Base-by-base conservation (phyloP, 2,113 vertebrate species). In the Verasper variegatus region DNA sequence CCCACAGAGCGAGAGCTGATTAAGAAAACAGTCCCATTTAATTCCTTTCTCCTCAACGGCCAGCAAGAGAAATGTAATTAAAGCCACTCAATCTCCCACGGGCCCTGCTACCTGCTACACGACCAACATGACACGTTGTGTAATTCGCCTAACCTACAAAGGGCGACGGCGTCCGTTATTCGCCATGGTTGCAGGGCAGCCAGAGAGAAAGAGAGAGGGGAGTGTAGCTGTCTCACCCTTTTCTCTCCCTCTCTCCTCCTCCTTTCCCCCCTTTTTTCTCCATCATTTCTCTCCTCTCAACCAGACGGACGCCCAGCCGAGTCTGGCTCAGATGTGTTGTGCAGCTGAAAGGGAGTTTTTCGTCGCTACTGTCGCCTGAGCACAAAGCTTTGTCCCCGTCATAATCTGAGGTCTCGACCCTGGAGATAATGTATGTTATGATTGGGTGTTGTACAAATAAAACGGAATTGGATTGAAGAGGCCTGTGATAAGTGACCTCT, bases 31-130 rank as follows among this genome's bases (percentile, higher is more conserved):
- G 89, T 91, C 90, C 91, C 83, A 86, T 92, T 93, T 93, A 93
- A 94, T 94, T 94, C 89, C 84, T 86, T 91, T 93, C 90, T 93
- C 88, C 87, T 89, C 86, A 85, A 93, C 77, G 86, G 91, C 88
- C 86, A 77, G 88, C 89, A 88, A 91, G 84, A 92, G 88, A 93
- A 92, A 93, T 94, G 93, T 94, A 93, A 93, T 94, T 94, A 94
- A 93, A 93, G 89, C 85, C 86, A 89, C 87, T 91, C 92, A 89
- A 91, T 86, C 91, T 92, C 90, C 88, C 88, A 76, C 68, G 90
- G 89, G 93, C 81, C 85, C 60, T 68, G 80, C 87, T 92, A 92
- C 89, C 91, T 93, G 91, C 87, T 88, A 86, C 86, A 90, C 49
- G 59, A 81, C 81, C 87, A 87, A 92, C 91, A 90, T 90, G 89